These are phyloP conservation scores for Acrocyrtus sp. DNA, from an alignment of 2,888 invertebrate species.

Conservation along the genomic window DNA sequence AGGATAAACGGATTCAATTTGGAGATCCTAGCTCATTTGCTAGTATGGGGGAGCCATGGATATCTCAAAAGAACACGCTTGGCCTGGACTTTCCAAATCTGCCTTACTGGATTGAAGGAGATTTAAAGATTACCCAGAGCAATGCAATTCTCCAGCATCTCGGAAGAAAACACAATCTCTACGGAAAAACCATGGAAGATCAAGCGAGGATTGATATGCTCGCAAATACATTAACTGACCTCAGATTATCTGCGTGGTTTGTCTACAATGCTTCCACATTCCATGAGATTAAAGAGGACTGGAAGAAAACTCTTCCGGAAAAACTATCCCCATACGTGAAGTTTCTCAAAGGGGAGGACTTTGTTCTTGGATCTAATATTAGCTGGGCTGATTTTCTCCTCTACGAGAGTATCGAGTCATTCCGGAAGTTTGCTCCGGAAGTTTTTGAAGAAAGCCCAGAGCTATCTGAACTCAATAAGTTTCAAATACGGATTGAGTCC, in stretches of 20 bases:
- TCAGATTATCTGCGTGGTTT: conserved; percentile 21
- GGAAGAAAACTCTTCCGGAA: conserved; percentile 27
- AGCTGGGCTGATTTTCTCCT: conserved; percentile 20
- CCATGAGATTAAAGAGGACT: conserved; percentile 36
- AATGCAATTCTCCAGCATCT: conserved; percentile 35
- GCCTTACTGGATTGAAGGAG: conserved; percentile 36
- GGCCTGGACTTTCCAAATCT: conserved; percentile 34
- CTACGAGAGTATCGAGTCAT: conserved; percentile 27
- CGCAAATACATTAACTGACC: conserved; percentile 19
- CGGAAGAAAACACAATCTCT: conserved; percentile 28
- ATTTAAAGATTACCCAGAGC: conserved; percentile 28
- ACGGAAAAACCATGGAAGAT: conserved; percentile 31
- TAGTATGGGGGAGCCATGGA: conserved; percentile 10
- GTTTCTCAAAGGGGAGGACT: conserved; percentile 35
- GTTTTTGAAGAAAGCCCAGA: conserved; percentile 16
- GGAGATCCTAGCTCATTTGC: background rate
- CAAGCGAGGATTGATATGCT: conserved; percentile 32
- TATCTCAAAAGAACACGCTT: conserved; percentile 15
- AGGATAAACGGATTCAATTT: conserved; percentile 25
- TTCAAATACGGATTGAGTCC: conserved; percentile 19
- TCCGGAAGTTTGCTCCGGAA: conserved; percentile 9
- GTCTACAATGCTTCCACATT: conserved; percentile 33
- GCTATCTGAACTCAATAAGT: conserved; percentile 12
- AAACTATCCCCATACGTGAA: conserved; percentile 23
- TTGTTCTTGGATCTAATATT: conserved; percentile 27